phyloP scores from a whole-genome alignment of 2,113 vertebrate genomes.

The Dromaius novaehollandiae region DNA sequence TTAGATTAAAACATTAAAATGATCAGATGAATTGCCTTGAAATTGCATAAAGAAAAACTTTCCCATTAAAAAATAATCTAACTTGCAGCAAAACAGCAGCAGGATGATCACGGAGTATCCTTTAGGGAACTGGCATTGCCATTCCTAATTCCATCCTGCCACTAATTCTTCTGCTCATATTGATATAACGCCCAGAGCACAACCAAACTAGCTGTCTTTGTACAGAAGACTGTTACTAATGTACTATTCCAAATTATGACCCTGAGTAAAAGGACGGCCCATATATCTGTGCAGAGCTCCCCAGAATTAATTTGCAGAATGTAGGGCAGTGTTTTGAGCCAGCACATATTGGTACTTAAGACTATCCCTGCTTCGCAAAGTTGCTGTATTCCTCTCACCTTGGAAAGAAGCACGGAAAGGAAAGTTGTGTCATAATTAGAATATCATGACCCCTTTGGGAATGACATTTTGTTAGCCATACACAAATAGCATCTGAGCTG shows the following conservation, averaged over 20 bases:
- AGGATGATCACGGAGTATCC: background rate
- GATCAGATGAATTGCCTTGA: background rate
- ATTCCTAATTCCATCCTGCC: background rate
- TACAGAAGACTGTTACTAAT: background rate
- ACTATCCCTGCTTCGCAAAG: background rate
- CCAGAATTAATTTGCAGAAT: background rate
- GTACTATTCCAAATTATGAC: background rate
- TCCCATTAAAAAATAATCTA: background rate
- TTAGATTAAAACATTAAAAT: background rate
- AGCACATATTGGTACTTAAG: background rate
- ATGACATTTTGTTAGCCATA: conserved; percentile 39
- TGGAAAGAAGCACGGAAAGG: background rate
- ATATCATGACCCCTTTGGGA: background rate
- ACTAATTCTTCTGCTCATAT: background rate
- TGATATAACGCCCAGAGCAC: background rate
- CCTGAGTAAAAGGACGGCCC: background rate
- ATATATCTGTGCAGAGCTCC: background rate
- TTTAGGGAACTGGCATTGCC: background rate
- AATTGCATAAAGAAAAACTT: background rate
- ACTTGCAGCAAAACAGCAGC: background rate
- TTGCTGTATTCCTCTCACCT: background rate
- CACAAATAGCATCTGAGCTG: conserved; percentile 51
- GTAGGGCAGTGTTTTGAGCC: background rate
- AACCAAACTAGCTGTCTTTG: background rate
- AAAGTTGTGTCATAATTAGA: background rate